These are phyloP conservation scores for Octomys mimax DNA, from an alignment of 2,797 vertebrate species.

Conservation along the genomic window DNA sequence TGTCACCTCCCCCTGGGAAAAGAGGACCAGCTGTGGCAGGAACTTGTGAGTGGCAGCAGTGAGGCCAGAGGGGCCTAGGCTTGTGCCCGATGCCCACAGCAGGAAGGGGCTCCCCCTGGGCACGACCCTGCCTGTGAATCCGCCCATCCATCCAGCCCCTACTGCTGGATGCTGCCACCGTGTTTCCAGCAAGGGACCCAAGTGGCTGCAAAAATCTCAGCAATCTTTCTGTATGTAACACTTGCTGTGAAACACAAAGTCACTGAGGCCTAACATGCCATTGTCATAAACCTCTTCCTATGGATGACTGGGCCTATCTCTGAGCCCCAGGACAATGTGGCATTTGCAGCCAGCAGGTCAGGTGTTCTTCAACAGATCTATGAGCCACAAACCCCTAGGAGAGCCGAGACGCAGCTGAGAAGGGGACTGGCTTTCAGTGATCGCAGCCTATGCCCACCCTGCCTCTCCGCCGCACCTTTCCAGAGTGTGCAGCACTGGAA, in stretches of 20 bases:
- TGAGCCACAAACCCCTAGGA: not conserved
- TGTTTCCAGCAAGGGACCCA: not conserved
- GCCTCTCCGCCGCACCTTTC: not conserved
- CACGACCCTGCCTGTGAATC: not conserved
- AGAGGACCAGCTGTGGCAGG: not conserved
- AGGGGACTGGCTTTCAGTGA: rapidly evolving
- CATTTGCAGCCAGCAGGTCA: not conserved
- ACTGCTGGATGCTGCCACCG: rapidly evolving
- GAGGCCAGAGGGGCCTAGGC: not conserved
- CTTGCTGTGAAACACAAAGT: not conserved
- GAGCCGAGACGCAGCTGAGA: not conserved
- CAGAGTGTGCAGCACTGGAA: rapidly evolving
- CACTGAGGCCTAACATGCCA: not conserved
- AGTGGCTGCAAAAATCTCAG: not conserved
- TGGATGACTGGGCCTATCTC: not conserved
- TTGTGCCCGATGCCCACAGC: not conserved
- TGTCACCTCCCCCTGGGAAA: not conserved
- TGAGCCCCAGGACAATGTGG: not conserved
- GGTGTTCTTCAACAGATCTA: not conserved
- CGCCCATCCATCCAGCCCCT: rapidly evolving
- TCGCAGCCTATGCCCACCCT: not conserved
- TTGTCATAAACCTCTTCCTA: not conserved
- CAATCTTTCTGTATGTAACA: not conserved
- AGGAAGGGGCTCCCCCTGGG: not conserved
- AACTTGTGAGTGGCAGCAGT: not conserved